Evolutionary conservation across 2,888 invertebrate genomes (phyloP), one percentile per base, ranked within the genome.

Genomic region (Nemotelus nigrinus): DNA sequence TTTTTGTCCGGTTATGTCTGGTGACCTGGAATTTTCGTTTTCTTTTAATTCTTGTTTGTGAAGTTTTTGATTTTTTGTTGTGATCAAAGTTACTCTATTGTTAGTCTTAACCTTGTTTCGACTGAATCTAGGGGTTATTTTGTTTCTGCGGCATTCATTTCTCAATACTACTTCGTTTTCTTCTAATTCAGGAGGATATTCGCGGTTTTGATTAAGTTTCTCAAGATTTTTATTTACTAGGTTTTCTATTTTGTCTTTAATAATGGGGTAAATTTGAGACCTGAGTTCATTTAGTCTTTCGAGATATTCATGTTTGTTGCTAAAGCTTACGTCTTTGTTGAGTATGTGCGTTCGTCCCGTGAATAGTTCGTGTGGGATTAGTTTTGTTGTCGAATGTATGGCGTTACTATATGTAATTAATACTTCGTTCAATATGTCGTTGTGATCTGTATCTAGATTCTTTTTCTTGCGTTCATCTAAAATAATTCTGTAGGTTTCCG

Each of bases 401-500:
- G 72, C 57, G 45, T 72, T 72, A 39, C 58, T 72, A 25, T 72
- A 72, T 3, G 72, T 72, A 3, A 72, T 58, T 7, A 72, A 2
- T 44, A 47, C 58, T 58, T 72, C 72, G 47, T 72, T 39, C 7
- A 72, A 43, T 44, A 58, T 72, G 6, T 72, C 72, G 25, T 77
- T 25, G 10, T 57, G 3, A 10, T 10, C 57, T 25, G n/a, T 57
- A n/a, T 55, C n/a, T 47, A 41, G 41, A 53, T 39, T 70, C 53
- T 53, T 64, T 64, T 58, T 78, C 55, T 78, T 70, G 45, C 75
- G 47, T 57, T 79, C 78, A 7, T 77, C 70, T 39, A 72, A 44
- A 25, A 81, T 78, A 47, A 81, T 75, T 44, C 80, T 8, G 41
- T 79, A 81, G 3, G 80, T 81, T 79, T 81, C 81, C 7, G 78